A percentile compares a stretch with the other conserved stretches of the same genome.
These are phyloP conservation scores for Megaustenia siamemsis DNA, from an alignment of 2,888 invertebrate species.

Conservation along the genomic window DNA sequence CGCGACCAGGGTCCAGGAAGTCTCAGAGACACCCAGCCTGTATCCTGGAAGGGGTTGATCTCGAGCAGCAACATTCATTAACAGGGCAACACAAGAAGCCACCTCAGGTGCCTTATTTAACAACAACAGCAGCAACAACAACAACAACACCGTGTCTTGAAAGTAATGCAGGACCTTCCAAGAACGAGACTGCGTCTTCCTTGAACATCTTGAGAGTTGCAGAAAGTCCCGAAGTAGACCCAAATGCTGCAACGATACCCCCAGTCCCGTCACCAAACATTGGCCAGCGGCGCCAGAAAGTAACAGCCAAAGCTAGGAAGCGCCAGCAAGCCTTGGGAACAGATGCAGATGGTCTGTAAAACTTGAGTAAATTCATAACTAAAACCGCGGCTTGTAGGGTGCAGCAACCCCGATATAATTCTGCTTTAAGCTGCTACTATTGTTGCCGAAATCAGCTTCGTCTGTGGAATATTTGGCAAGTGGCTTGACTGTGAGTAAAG, in stretches of 20 bases:
- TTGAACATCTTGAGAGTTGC: neutral
- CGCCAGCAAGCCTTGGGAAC: constrained; percentile 69
- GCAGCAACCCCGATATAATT: too few relatives aligned
- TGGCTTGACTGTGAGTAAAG: too few relatives aligned
- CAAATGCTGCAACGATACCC: neutral
- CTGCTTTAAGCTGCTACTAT: too few relatives aligned
- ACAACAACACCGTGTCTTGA: neutral
- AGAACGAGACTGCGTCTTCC: neutral
- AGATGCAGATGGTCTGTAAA: too few relatives aligned
- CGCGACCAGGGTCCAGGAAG: constrained; percentile 47
- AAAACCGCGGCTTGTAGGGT: too few relatives aligned
- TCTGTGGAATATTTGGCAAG: too few relatives aligned
- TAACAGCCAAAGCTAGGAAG: constrained; percentile 74
- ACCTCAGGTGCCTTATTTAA: neutral
- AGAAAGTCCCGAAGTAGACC: constrained; percentile 13
- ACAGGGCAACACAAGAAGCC: too few relatives aligned
- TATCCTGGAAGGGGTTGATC: constrained; percentile 57
- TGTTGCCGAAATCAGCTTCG: too few relatives aligned
- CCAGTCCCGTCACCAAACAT: constrained; percentile 60
- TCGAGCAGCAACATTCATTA: constrained; percentile 36
- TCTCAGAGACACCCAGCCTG: constrained; percentile 53
- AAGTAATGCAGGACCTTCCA: neutral
- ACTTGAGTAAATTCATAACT: too few relatives aligned
- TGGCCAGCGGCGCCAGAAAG: constrained; percentile 66
- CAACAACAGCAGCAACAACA: neutral